A percentile compares a stretch with the other conserved stretches of the same genome.
These are phyloP conservation scores for Ceramica pisi DNA, from an alignment of 2,888 invertebrate species.

Conservation along the genomic window DNA sequence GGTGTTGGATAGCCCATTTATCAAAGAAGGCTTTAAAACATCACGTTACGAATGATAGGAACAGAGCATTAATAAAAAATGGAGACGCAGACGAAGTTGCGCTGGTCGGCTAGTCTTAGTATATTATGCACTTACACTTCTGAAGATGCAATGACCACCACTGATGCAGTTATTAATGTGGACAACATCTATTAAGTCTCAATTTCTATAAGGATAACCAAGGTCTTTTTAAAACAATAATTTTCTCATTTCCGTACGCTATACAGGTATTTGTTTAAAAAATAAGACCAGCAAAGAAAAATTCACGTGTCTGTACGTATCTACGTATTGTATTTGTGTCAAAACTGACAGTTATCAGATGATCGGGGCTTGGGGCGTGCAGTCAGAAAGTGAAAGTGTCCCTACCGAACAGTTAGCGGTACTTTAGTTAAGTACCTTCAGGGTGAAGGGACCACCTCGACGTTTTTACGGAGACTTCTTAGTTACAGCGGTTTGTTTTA, in stretches of 20 bases:
- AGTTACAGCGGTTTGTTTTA: background rate
- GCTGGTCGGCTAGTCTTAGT: too few relatives aligned
- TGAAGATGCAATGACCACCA: background rate
- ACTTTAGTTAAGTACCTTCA: slow-evolving; percentile 69
- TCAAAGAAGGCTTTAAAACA: too few relatives aligned
- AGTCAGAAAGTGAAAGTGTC: slow-evolving; percentile 85
- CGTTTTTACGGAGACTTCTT: slow-evolving; percentile 25
- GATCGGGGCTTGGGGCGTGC: slow-evolving; percentile 72
- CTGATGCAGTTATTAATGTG: background rate
- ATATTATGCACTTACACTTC: too few relatives aligned
- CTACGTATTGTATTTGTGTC: slow-evolving; percentile 52
- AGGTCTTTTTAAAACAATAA: background rate
- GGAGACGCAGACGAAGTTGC: too few relatives aligned
- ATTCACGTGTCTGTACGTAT: too few relatives aligned
- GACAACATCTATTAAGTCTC: background rate
- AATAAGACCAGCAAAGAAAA: background rate
- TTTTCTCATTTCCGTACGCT: background rate
- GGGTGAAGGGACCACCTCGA: slow-evolving; percentile 44
- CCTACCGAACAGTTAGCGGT: slow-evolving; percentile 80
- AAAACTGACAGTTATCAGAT: slow-evolving; percentile 75
- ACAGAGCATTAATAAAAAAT: too few relatives aligned
- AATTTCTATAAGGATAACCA: too few relatives aligned
- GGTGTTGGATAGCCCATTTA: too few relatives aligned
- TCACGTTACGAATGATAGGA: too few relatives aligned
- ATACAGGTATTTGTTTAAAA: slow-evolving; percentile 3